Evolutionary conservation across 2,113 vertebrate genomes (phyloP), one percentile per base, ranked within the genome.

Genomic region (Gulo gulo): DNA sequence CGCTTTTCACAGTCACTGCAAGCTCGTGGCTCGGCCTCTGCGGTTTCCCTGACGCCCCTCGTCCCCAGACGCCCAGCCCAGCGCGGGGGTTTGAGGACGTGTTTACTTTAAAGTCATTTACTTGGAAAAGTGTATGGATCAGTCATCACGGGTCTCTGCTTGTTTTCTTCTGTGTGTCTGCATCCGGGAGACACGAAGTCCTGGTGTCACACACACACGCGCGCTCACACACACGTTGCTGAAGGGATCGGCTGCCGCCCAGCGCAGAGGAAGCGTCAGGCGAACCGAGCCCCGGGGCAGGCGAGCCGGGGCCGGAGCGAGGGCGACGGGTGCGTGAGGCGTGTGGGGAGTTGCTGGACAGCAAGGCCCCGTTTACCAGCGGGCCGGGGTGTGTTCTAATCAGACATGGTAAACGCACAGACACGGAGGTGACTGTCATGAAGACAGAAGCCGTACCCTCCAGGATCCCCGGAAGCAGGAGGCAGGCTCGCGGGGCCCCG

Each of bases 81-180:
- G 6, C 1, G 0, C 2, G 2, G 20, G 20, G 34, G 78, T 39
- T 61, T 2, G 31, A 42, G 57, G 65, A 13, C 29, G 1, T 34
- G 0, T 42, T 83, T 90, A 45, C 31, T 57, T 39, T 55, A 55
- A 34, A n/a, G 52, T 79, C 34, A 15, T 52, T n/a, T 26, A 0
- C 15, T 10, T 34, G 74, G 18, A 18, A 20, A 78, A 36, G 6
- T 34, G 2, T 5, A 4, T 57, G 23, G 29, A 24, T n/a, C 11
- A 24, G 31, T 47, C 31, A 39, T 20, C 31, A 1, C n/a, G 20
- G 12, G 39, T 55, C 18, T 55, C 42, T 39, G 11, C 23, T 59
- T 18, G 4, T n/a, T 76, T 73, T 94, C 71, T 73, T 23, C 50
- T 13, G 9, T 0, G 4, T 42, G 24, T 59, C 47, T 45, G 11